phyloP scores from a whole-genome alignment of 2,797 vertebrate genomes.

The Gallinago nigripennis region DNA sequence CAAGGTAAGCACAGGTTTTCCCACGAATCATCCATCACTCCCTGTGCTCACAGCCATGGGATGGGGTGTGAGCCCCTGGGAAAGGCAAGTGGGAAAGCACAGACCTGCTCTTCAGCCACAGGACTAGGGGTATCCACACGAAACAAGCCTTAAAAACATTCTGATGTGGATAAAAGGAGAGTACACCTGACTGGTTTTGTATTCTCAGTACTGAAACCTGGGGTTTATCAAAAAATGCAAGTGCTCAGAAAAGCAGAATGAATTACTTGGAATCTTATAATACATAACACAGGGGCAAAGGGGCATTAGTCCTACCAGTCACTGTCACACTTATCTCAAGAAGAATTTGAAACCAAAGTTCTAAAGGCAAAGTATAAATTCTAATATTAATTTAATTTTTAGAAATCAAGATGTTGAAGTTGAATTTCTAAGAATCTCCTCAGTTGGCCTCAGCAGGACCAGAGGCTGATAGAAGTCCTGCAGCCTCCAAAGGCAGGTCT shows the following conservation, averaged over 20 bases:
- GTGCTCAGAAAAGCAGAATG: background rate
- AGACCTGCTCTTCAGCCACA: background rate
- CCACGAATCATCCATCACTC: background rate
- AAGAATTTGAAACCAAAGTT: background rate
- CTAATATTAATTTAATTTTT: background rate
- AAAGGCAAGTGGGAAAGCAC: background rate
- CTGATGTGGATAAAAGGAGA: background rate
- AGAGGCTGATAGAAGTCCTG: no score
- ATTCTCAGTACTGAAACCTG: background rate
- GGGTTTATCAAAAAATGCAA: background rate
- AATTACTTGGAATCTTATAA: background rate
- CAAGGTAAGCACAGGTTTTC: background rate
- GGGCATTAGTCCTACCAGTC: no score
- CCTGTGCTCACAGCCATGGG: background rate
- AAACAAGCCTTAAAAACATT: background rate
- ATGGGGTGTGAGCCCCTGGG: background rate
- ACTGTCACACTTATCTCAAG: background rate
- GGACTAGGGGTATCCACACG: background rate
- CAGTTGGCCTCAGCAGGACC: background rate
- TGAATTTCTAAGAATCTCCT: background rate
- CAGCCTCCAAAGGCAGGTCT: background rate
- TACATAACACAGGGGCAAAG: background rate
- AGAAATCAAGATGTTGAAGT: background rate
- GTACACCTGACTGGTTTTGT: no score
- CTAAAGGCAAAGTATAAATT: background rate